Base-by-base conservation (phyloP, 2,888 invertebrate genomes). In the Eutolmus rufibarbis region DNA sequence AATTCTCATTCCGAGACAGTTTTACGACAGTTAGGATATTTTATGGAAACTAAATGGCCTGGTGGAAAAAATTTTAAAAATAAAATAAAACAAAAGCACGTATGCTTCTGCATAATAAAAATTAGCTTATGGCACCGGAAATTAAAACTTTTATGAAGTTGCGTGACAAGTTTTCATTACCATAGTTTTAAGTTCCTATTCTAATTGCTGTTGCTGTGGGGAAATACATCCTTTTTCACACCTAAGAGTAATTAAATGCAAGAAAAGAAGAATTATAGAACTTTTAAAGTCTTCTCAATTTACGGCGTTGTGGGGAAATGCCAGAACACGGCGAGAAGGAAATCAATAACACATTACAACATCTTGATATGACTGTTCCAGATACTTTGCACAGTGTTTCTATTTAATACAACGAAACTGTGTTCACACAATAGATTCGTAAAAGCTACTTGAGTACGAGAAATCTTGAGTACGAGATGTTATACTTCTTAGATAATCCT, bases 11-110 rank as follows among this genome's bases (percentile, higher is more conserved):
- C 23, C 23, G n/a, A 8, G 43, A 78, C 78, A 78, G 14, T 5
- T 78, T 78, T 78, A 43, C 78, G 78, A 78, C 78, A 78, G 40
- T 78, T 40, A 43, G 40, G 43, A 77, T 40, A 40, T 43, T 77
- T 78, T 43, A 43, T 43, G 78, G 78, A 78, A 43, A 78, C 23
- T 12, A 78, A 78, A 43, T 78, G 43, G 40, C 2, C 12, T 43
- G 14, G 43, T 12, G 43, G 23, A n/a, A 2, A 23, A 19, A 78
- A 77, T 8, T 77, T 77, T 78, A 40, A 78, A 34, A 40, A 78
- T 14, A 37, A 37, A 77, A 78, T 23, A 14, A 78, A 40, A 37
- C 19, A 37, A 40, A 78, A 77, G 3, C 74, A 28, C 9, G 51
- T 23, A 23, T 23, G 28, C 66, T 23, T 66, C 19, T 28, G 66